These are phyloP conservation scores for Teleiodes luculella DNA, from an alignment of 2,888 invertebrate species.

Conservation along the genomic window DNA sequence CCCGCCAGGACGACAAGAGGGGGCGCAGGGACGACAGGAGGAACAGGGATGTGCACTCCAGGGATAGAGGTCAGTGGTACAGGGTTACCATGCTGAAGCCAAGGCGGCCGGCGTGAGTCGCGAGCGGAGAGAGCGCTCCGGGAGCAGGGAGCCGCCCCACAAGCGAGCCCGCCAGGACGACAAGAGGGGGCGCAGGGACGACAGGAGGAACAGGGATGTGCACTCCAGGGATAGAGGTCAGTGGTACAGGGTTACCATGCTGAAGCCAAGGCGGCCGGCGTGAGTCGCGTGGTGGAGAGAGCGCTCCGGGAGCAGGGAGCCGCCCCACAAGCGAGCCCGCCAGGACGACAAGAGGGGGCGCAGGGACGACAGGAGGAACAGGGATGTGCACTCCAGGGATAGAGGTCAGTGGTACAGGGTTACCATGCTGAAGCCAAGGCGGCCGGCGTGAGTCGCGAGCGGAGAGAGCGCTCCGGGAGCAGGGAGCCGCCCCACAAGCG, in stretches of 20 bases:
- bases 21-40: constrained; percentile 29
- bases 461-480: neutral
- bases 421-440: constrained; percentile 22
- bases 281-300: constrained; percentile 23
- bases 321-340: too few species aligned
- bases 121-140: constrained; percentile 1
- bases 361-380: too few species aligned
- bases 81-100: neutral
- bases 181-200: too few species aligned
- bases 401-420: neutral
- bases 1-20: constrained; percentile 39
- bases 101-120: constrained; percentile 45
- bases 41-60: constrained; percentile 38
- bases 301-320: too few species aligned
- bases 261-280: constrained; percentile 43
- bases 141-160: too few species aligned
- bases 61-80: neutral
- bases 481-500: too few species aligned
- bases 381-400: too few species aligned
- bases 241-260: neutral
- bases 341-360: too few species aligned
- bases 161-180: too few species aligned
- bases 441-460: constrained; percentile 38
- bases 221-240: too few species aligned
- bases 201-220: too few species aligned